Percentiles rank a stretch among this genome's conserved stretches.
These are phyloP conservation scores for Vollenhovia emeryi DNA, from an alignment of 1,140 invertebrate genomes.

Conservation along the genomic window DNA sequence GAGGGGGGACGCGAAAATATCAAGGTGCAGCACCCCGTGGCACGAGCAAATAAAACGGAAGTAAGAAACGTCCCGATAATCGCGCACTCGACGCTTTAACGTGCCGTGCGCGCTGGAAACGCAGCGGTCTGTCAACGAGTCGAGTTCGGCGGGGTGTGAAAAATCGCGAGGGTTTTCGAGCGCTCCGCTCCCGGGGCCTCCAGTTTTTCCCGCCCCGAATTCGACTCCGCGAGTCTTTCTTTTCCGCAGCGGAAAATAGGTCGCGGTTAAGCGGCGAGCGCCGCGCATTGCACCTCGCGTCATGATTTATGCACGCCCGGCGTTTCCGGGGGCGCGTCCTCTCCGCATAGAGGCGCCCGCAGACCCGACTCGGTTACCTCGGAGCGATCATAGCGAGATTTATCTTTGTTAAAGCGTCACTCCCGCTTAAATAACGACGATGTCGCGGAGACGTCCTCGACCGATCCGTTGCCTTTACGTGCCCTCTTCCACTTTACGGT, in stretches of 20 bases:
- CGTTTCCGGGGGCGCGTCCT: background rate
- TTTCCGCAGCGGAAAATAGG: constrained; percentile 26
- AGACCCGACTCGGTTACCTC: background rate
- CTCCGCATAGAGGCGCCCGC: background rate
- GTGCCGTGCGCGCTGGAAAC: constrained; percentile 11
- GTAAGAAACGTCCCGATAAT: constrained; percentile 24
- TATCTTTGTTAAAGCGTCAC: constrained; percentile 4
- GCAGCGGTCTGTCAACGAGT: constrained; percentile 37
- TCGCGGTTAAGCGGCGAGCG: constrained; percentile 9
- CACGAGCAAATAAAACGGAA: background rate
- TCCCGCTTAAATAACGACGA: background rate
- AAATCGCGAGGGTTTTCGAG: constrained; percentile 27
- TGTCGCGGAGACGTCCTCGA: background rate
- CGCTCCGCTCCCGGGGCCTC: constrained; percentile 24
- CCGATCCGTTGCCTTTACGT: background rate
- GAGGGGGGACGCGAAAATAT: background rate
- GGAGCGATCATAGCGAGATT: background rate
- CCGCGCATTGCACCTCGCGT: constrained; percentile 6
- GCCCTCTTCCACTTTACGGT: background rate
- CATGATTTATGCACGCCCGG: constrained; percentile 40
- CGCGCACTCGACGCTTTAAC: background rate
- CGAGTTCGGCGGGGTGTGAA: constrained; percentile 24
- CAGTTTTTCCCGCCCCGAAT: background rate
- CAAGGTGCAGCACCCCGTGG: background rate
- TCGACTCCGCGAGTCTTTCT: constrained; percentile 39